Evolutionary conservation across 2,113 vertebrate species (phyloP).

Genomic region (Chlorodrepanis virens): DNA sequence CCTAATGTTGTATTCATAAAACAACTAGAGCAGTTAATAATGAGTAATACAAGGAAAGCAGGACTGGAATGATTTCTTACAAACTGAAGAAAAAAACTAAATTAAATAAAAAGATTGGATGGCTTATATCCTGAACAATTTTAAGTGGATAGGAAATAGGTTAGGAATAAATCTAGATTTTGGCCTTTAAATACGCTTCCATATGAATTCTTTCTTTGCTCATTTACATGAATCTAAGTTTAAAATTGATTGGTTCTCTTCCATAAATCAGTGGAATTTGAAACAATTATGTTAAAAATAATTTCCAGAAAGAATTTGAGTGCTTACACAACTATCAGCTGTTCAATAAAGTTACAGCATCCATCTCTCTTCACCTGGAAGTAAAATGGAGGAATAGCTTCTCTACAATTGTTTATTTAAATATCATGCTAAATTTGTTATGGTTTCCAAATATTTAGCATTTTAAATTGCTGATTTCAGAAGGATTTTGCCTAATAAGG

Average conservation of each 20-base stretch:
- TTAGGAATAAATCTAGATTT: neutral
- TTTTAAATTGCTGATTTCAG: neutral
- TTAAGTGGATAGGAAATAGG: neutral
- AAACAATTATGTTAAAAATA: neutral
- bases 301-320: neutral
- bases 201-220: neutral
- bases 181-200: neutral
- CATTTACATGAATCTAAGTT: neutral
- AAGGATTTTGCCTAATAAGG: neutral
- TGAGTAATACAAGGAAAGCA: neutral
- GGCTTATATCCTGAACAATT: neutral
- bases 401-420: neutral
- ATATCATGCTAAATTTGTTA: neutral
- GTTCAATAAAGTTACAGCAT: neutral
- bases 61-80: neutral
- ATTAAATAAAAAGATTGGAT: neutral
- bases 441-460: neutral
- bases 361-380: neutral
- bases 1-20: neutral
- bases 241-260: neutral
- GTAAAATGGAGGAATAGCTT: neutral
- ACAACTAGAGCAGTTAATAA: neutral
- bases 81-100: neutral
- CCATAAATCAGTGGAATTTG: neutral
- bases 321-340: neutral